These are phyloP conservation scores for Ctenicera cuprea DNA, from an alignment of 2,888 invertebrate species.

Conservation along the genomic window DNA sequence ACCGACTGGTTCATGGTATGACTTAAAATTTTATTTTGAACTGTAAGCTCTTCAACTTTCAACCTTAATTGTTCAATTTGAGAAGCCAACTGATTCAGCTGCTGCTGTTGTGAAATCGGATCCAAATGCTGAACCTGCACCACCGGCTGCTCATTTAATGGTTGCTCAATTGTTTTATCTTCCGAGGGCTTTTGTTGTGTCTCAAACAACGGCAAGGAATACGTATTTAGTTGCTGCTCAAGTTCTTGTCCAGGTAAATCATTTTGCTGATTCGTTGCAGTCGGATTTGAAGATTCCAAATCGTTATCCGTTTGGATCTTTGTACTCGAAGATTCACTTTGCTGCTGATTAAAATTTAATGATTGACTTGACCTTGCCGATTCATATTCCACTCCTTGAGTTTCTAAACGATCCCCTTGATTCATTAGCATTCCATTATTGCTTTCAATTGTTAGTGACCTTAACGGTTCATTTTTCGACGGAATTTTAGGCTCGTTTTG, in stretches of 20 bases:
- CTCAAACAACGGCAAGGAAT: slow-evolving; percentile 19
- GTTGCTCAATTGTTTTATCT: slow-evolving; percentile 9
- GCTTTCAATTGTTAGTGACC: slow-evolving; percentile 16
- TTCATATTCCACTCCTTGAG: slow-evolving; percentile 2
- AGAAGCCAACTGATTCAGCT: slow-evolving; percentile 67
- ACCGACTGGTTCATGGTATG: slow-evolving; percentile 42
- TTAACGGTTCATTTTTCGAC: slow-evolving; percentile 18
- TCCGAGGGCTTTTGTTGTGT: not conserved
- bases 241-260: slow-evolving; percentile 20
- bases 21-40: slow-evolving; percentile 60
- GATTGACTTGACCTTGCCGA: slow-evolving; percentile 14
- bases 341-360: slow-evolving; percentile 15
- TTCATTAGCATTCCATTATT: slow-evolving; percentile 7
- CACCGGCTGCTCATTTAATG: slow-evolving; percentile 33
- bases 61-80: slow-evolving; percentile 68
- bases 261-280: slow-evolving; percentile 19
- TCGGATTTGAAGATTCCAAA: not conserved
- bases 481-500: slow-evolving; percentile 8
- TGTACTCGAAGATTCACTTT: not conserved
- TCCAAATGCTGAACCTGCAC: slow-evolving; percentile 26
- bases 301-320: not conserved
- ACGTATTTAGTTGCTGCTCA: not conserved
- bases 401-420: slow-evolving; percentile 10
- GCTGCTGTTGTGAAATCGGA: slow-evolving; percentile 62
- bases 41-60: slow-evolving; percentile 67